Conservation (phyloP, 1,140 invertebrate species). For the Pseudomyrmex dendroicus region DNA sequence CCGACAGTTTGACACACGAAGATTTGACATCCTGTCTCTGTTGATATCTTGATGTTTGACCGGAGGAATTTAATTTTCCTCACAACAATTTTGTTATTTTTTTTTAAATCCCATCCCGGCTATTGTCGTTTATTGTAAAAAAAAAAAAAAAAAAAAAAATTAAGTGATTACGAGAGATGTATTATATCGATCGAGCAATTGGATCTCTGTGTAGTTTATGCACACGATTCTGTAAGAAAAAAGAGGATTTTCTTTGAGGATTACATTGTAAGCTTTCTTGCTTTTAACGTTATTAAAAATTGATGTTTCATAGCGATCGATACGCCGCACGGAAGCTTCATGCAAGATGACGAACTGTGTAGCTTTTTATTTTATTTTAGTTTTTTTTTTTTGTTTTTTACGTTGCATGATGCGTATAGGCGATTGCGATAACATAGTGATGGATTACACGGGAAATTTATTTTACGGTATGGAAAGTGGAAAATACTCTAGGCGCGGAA, state of each 20-base stretch:
- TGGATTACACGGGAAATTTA: constrained; percentile 24
- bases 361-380: constrained; percentile 6
- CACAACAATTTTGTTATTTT: constrained; percentile 18
- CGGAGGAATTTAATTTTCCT: neutral
- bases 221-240: neutral
- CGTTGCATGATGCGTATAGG: neutral
- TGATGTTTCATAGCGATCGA: constrained; percentile 18
- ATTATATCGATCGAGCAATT: neutral
- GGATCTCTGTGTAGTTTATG: neutral
- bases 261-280: constrained; percentile 21
- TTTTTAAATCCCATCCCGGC: neutral
- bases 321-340: neutral
- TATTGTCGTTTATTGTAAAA: neutral
- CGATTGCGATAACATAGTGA: constrained; percentile 33
- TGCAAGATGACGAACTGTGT: constrained; percentile 9
- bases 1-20: constrained; percentile 54
- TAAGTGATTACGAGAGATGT: neutral
- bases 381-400: constrained; percentile 33
- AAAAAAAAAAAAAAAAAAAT: neutral
- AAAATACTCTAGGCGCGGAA: neutral
- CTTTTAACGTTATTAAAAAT: constrained; percentile 58
- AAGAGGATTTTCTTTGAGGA: neutral
- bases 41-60: neutral
- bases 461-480: neutral
- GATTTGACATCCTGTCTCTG: constrained; percentile 65